Base-by-base conservation (phyloP, 1,140 invertebrate species). In the Drosophila subobscura region DNA sequence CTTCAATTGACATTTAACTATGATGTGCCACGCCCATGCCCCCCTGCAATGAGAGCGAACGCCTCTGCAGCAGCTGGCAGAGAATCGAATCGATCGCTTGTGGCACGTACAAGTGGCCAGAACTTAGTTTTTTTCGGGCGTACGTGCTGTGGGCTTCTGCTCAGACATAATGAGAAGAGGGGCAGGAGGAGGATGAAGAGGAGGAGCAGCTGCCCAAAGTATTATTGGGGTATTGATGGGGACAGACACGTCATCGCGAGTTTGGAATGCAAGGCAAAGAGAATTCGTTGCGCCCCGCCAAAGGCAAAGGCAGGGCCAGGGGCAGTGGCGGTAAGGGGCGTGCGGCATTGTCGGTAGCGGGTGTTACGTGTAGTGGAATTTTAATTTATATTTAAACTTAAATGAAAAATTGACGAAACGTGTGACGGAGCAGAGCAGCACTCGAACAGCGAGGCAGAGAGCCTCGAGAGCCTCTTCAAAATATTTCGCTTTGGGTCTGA, bases 351-450 rank as follows among this genome's bases (percentile, higher is more conserved):
- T 8, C 33, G 33, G 33, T 0, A 4, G 33, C 8, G 33, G 33
- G 10, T 37, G 33, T 37, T 37, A 37, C 33, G 33, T 37, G 33
- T 37, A 68, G 66, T 25, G 67, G 66, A 68, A 70, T 70, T 70
- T 70, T 68, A 70, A 68, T 70, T 70, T 70, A 70, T 68, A 56
- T 68, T 81, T 64, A 77, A 75, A 83, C 77, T 79, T 88, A 86
- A 88, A 86, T 86, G 83, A 86, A 88, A 86, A 88, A 86, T 88
- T 86, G 83, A 86, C 88, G 83, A 86, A 75, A 67, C 56, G 61
- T 68, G 60, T 67, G 65, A 37, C 65, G 45, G 27, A 40, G 22
- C 60, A 29, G 49, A 61, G 61, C 40, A 50, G 63, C 60, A 42
- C 52, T 47, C 52, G 49, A 23, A 50, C 50, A 49, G 61, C 56